Evolutionary conservation across 1,140 invertebrate species (phyloP).

Genomic region (Macrocentrus cingulum): DNA sequence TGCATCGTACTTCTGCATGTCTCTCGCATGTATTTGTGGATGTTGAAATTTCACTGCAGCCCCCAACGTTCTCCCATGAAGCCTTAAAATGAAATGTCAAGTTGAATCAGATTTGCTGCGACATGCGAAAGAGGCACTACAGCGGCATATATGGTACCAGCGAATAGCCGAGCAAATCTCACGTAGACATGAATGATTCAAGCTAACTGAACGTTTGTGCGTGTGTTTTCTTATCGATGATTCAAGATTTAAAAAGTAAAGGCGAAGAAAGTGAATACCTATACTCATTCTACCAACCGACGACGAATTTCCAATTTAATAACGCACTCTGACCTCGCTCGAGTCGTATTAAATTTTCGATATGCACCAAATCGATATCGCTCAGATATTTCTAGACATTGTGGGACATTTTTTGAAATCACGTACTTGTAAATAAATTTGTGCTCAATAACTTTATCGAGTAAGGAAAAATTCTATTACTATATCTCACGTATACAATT

Average conservation of each 20-base stretch:
- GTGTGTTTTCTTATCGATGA: not conserved
- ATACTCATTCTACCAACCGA: too few relatives aligned
- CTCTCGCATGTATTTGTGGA: too few relatives aligned
- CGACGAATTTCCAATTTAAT: conserved; percentile 23
- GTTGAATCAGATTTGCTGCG: conserved; percentile 11
- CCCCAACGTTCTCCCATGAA: too few relatives aligned
- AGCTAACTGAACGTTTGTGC: not conserved
- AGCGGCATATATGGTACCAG: too few relatives aligned
- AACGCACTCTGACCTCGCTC: not conserved
- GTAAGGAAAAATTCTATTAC: too few relatives aligned
- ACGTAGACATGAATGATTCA: conserved; percentile 21
- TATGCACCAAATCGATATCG: conserved; percentile 15
- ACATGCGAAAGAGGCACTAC: not conserved
- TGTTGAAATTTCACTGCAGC: too few relatives aligned
- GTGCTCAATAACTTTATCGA: too few relatives aligned
- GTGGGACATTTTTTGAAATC: too few relatives aligned
- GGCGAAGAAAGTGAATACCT: not conserved
- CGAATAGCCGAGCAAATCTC: conserved; percentile 10
- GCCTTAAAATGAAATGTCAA: not conserved
- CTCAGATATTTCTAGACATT: conserved; percentile 17
- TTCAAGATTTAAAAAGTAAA: not conserved
- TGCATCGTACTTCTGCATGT: too few relatives aligned
- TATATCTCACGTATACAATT: too few relatives aligned
- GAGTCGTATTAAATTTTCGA: conserved; percentile 19
- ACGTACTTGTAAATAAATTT: too few relatives aligned